phyloP scores from a whole-genome alignment of 1,140 invertebrate species.

The Hyposmocoma kahamanoa region DNA sequence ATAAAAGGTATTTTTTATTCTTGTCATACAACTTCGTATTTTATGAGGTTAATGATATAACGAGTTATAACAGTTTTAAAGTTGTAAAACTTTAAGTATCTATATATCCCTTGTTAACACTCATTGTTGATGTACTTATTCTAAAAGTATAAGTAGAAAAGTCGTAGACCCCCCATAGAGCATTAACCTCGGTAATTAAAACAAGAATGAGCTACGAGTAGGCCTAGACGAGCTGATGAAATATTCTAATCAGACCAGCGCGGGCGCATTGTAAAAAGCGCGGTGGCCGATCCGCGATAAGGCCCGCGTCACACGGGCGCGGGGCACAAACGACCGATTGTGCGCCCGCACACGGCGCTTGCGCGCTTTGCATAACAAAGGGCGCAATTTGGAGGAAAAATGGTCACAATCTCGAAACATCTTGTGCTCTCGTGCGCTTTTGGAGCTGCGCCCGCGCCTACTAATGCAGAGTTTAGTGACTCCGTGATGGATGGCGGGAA shows the following conservation, averaged over 20 bases:
- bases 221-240: slow-evolving; percentile 38
- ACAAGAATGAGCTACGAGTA: slow-evolving; percentile 22
- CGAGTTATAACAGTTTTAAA: too few relatives aligned
- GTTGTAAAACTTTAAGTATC: too few relatives aligned
- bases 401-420: slow-evolving; percentile 51
- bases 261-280: slow-evolving; percentile 32
- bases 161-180: slow-evolving; percentile 22
- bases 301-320: slow-evolving; percentile 36
- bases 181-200: slow-evolving; percentile 45
- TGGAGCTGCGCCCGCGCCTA: not conserved
- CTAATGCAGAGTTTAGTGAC: slow-evolving; percentile 1
- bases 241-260: slow-evolving; percentile 61
- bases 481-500: not conserved
- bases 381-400: slow-evolving; percentile 69
- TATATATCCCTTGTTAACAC: too few relatives aligned
- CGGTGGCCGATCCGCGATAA: slow-evolving; percentile 48
- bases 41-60: too few relatives aligned
- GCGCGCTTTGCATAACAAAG: slow-evolving; percentile 70
- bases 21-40: too few relatives aligned
- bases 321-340: slow-evolving; percentile 40
- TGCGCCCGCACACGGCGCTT: slow-evolving; percentile 55
- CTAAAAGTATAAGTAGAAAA: too few relatives aligned
- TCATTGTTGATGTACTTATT: too few relatives aligned
- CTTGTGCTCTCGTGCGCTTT: slow-evolving; percentile 12
- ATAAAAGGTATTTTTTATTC: too few relatives aligned